Evolutionary conservation across 2,888 invertebrate genomes (phyloP).

Genomic region (Conomelus anceps): DNA sequence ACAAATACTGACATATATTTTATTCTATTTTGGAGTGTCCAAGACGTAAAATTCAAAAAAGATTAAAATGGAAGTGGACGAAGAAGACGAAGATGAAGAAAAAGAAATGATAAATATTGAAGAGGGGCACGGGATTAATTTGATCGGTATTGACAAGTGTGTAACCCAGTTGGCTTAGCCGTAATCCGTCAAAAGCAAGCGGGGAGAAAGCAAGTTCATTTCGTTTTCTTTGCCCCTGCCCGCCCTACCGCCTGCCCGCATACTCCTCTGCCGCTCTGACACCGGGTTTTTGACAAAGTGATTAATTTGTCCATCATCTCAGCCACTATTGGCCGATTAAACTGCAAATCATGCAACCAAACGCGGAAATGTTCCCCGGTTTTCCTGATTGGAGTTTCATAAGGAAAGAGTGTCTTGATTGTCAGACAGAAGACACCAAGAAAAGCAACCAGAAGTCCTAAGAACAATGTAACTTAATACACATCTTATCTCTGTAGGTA

Average conservation of each 20-base stretch:
- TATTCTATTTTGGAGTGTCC: too few species aligned
- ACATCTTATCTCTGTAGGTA: too few species aligned
- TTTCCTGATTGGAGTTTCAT: not conserved
- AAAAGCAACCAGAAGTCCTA: not conserved
- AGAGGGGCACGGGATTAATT: not conserved
- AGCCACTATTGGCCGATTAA: not conserved
- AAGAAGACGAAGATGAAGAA: not conserved
- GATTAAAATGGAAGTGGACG: not conserved
- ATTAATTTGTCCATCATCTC: not conserved
- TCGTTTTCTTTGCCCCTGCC: not conserved
- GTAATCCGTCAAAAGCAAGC: not conserved
- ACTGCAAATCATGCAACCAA: not conserved
- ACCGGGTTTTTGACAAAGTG: not conserved
- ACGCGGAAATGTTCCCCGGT: not conserved
- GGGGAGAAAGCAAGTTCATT: not conserved
- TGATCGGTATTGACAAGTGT: not conserved
- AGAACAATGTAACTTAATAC: not conserved
- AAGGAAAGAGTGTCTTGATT: too few species aligned
- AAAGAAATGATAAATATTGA: too few species aligned
- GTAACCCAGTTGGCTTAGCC: not conserved
- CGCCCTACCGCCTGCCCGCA: not conserved
- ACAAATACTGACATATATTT: too few species aligned
- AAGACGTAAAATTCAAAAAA: too few species aligned
- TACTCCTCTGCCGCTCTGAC: not conserved
- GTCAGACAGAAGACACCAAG: too few species aligned